Percentiles rank a stretch among this genome's conserved stretches.
phyloP scores from a whole-genome alignment of 1,140 invertebrate species.

The Pachypsylla venusta region DNA sequence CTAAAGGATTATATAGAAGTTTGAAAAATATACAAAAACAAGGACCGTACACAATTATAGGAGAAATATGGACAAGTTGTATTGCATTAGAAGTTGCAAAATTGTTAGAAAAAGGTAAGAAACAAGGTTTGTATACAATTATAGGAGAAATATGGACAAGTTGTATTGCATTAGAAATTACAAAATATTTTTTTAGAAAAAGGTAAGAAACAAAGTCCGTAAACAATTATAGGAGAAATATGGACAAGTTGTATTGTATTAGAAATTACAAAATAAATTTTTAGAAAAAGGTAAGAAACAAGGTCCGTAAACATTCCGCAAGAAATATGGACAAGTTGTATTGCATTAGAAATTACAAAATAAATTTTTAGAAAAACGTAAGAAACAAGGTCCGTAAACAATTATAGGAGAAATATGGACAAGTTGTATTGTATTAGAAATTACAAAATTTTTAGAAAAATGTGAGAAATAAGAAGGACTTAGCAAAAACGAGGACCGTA shows the following conservation, averaged over 20 bases:
- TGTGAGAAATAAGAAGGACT: constrained; percentile 12
- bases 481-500: constrained; percentile 11
- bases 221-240: constrained; percentile 20
- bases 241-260: constrained; percentile 20
- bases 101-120: constrained; percentile 17
- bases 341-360: constrained; percentile 19
- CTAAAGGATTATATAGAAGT: background rate
- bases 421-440: constrained; percentile 17
- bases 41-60: constrained; percentile 20
- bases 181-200: constrained; percentile 20
- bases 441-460: constrained; percentile 19
- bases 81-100: constrained; percentile 19
- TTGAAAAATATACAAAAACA: constrained; percentile 16
- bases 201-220: constrained; percentile 13
- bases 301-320: constrained; percentile 19
- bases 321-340: constrained; percentile 19
- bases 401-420: constrained; percentile 22
- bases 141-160: constrained; percentile 21
- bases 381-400: constrained; percentile 16
- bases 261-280: constrained; percentile 17
- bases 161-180: constrained; percentile 18
- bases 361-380: constrained; percentile 20
- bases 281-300: constrained; percentile 16
- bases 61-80: constrained; percentile 20
- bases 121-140: constrained; percentile 17